phyloP scores from a whole-genome alignment of 2,113 vertebrate genomes.

The Pedionomus torquatus region DNA sequence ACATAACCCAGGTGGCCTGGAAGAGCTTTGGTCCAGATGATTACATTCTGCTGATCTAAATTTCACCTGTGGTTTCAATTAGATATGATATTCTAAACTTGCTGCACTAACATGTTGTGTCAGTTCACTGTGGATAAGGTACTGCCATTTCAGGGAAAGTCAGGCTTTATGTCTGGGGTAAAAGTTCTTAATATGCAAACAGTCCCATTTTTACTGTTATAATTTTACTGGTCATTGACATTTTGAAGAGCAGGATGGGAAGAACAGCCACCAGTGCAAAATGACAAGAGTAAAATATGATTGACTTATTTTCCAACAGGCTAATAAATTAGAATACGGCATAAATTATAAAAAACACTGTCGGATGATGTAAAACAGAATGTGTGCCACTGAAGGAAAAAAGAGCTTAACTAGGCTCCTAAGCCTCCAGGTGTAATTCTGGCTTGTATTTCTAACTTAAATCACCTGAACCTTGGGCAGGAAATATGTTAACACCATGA shows the following conservation, averaged over 20 bases:
- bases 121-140: background rate
- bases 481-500: accelerated
- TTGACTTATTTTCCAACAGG: background rate
- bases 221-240: background rate
- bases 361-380: background rate
- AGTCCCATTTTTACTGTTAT: background rate
- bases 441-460: background rate
- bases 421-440: background rate
- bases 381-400: background rate
- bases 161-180: background rate
- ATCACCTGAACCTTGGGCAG: background rate
- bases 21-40: background rate
- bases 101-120: background rate
- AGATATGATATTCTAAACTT: background rate
- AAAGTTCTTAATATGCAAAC: background rate
- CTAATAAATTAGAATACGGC: background rate
- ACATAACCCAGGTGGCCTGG: background rate
- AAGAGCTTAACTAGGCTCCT: background rate
- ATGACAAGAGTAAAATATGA: background rate
- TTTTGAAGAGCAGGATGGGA: background rate
- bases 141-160: background rate
- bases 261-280: background rate
- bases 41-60: constrained; percentile 5
- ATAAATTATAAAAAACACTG: background rate
- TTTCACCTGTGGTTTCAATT: constrained; percentile 19